Conservation (phyloP, 1,140 invertebrate species). For the Tetramorium alpestre region DNA sequence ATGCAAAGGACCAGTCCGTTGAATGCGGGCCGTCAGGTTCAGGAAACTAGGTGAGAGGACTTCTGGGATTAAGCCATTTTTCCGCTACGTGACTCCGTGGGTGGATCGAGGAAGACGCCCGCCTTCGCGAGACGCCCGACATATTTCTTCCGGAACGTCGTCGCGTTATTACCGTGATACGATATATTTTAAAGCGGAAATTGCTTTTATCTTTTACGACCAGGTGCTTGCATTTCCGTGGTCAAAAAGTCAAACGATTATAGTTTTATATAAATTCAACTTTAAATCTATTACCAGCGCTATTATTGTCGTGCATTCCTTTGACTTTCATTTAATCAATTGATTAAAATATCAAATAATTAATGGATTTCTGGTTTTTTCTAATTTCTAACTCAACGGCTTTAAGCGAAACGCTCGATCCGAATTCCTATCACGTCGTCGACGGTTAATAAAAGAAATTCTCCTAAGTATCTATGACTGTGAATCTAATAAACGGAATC, state of each 20-base stretch:
- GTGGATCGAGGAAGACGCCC: conserved; percentile 61
- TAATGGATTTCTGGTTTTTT: neutral
- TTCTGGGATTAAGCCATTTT: conserved; percentile 75
- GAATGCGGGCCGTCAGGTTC: conserved; percentile 52
- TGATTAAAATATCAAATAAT: conserved; percentile 1
- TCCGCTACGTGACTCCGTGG: conserved; percentile 73
- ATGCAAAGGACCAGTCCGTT: conserved; percentile 64
- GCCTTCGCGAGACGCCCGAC: conserved; percentile 62
- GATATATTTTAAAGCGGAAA: conserved; percentile 65
- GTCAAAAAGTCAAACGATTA: neutral
- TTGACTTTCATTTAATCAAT: neutral
- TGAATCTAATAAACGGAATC: conserved; percentile 34
- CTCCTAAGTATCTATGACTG: conserved; percentile 39
- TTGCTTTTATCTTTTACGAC: conserved; percentile 53
- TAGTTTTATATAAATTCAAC: conserved; percentile 15
- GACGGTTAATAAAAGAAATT: conserved; percentile 59
- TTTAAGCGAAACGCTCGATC: neutral
- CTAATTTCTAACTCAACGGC: neutral
- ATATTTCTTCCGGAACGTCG: conserved; percentile 65
- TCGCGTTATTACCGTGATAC: conserved; percentile 70
- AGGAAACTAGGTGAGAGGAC: conserved; percentile 72
- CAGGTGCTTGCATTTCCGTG: neutral
- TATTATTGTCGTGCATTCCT: neutral
- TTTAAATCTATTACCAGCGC: neutral
- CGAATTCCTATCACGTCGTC: conserved; percentile 53